Conservation (phyloP, 2,797 vertebrate genomes). For the Myotis pilosus region DNA sequence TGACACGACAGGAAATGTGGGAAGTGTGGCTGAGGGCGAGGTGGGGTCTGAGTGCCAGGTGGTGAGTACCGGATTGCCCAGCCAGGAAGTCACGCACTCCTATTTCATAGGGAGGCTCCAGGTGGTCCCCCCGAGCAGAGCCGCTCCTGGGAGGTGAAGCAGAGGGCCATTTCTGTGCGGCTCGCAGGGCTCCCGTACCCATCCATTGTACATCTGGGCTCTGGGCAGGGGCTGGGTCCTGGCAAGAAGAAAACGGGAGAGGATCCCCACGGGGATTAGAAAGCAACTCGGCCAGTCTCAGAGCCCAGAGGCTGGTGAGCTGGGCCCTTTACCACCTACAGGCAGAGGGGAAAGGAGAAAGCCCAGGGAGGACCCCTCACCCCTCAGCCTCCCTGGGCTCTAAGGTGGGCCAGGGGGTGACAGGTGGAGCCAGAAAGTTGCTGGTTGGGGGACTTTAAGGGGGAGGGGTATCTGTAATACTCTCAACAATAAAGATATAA, state of each 20-base stretch:
- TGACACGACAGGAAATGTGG: background rate
- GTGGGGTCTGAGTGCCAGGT: background rate
- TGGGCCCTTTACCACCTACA: background rate
- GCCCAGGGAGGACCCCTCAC: background rate
- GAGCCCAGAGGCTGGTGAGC: background rate
- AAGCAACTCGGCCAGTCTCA: background rate
- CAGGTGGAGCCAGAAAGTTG: background rate
- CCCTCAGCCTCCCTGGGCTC: background rate
- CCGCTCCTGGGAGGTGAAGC: slow-evolving; percentile 8
- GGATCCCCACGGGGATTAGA: background rate
- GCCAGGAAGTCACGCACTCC: slow-evolving; percentile 53
- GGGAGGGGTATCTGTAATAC: no score
- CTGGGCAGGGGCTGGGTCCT: slow-evolving; percentile 62
- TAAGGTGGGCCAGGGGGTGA: background rate
- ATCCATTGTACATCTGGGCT: slow-evolving; percentile 69
- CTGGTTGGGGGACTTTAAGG: no score
- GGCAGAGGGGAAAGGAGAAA: background rate
- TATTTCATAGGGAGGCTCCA: slow-evolving; percentile 45
- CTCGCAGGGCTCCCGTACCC: slow-evolving; percentile 66
- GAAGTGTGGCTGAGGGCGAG: background rate
- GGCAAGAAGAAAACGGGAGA: slow-evolving; percentile 60
- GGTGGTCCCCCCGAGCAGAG: slow-evolving; percentile 25
- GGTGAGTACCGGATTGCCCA: slow-evolving; percentile 63
- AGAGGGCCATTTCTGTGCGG: slow-evolving; percentile 56
- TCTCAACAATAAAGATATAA: no score